Evolutionary conservation across 2,888 invertebrate species (phyloP), one percentile per base, ranked within the genome.

Genomic region (Metopia argyrocephala): DNA sequence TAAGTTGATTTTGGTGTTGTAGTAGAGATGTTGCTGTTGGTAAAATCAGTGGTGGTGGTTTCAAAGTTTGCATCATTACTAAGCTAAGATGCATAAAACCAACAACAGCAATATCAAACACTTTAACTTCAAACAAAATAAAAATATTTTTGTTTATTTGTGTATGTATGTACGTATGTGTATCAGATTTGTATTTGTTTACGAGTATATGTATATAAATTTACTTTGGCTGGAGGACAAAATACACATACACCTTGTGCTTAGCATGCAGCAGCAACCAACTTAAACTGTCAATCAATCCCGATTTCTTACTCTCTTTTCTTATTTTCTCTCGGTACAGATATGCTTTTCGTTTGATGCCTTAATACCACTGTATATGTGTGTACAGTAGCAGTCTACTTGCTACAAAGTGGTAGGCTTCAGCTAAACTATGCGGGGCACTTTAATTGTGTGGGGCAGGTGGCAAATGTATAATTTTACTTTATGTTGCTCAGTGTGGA

Each of bases 11-110:
- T 2, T 85, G 85, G 56, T 86, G 86, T 82, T 85, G 86, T 82
- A 86, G 85, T 83, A 56, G 23, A 57, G 71, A 15, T 54, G 76
- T 50, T 38, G 74, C 57, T 78, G 81, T 70, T 65, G 74, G 50
- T 76, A 82, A 79, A 28, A 86, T 71, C 61, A 82, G 85, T 84
- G 87, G 87, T 82, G 89, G 88, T 79, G 88, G 89, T 85, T 89
- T 86, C 86, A 89, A 86, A 78, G 89, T 86, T 86, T 90, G 89
- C 89, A 90, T 89, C 89, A 90, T 89, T 84, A 88, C 87, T 85
- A 85, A 82, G 83, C 85, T 85, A 83, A 87, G 79, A 85, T 86
- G 86, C 87, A 87, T 86, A 76, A 75, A 74, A 62, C 61, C 46
- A 71, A 59, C 50, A 69, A 59, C 31, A 48, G 27, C 59, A 50